Evolutionary conservation across 2,888 invertebrate species (phyloP), one percentile per base, ranked within the genome.

Genomic region (Torymus tubicola): DNA sequence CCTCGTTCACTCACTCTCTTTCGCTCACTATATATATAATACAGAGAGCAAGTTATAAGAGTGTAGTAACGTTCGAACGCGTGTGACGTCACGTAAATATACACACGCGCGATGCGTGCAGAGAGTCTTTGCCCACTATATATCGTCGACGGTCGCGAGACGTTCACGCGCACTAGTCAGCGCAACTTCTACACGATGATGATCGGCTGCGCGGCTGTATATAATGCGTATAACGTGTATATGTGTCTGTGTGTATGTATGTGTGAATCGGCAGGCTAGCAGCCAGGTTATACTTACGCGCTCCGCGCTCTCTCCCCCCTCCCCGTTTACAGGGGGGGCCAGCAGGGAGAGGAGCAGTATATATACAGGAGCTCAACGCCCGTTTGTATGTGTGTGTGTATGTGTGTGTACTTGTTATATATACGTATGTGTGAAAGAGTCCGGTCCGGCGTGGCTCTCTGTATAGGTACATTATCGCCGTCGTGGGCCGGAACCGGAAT

Each of bases 401-500:
- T 16, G 24, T 21, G n/a, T 21, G 14, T 53, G 55, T 10, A 3
- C 0, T 58, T 55, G 13, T 12, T n/a, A n/a, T n/a, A n/a, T n/a
- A n/a, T n/a, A n/a, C n/a, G 12, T 4, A 12, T 71, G 31, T 12
- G 11, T 14, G 4, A 50, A 50, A 60, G 63, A 53, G 53, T 18
- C 21, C 1, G 55, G 68, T 55, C 31, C 53, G 57, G 68, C n/a
- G 67, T 67, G 21, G 57, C 68, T 55, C n/a, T 8, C 42, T 42
- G 12, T 31, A 10, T 31, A 10, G 42, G 21, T 53, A 42, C 42
- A 42, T 42, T 42, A 42, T 42, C 42, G 42, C 42, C 42, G 12
- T 68, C 31, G 55, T 68, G 53, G 24, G 14, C 14, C 42, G 63
- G 42, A 64, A 64, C 14, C 42, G 63, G 42, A 64, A 42, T 64